Conservation (phyloP, 2,888 invertebrate species). For the Drosophila flavopinicola region DNA sequence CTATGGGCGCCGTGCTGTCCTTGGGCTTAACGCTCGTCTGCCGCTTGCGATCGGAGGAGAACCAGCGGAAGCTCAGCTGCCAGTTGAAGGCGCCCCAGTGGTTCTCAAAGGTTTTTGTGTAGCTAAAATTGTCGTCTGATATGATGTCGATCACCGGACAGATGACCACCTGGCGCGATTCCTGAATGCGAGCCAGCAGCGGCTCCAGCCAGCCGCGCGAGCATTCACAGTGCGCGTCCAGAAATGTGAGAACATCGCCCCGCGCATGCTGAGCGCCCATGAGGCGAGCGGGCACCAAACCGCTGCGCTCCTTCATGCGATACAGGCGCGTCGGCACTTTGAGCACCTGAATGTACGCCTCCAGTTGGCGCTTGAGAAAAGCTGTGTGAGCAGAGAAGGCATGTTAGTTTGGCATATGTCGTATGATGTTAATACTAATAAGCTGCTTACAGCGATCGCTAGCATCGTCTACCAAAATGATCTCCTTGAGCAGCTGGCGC, state of each 20-base stretch:
- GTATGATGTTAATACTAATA: not conserved
- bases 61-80: constrained; percentile 92
- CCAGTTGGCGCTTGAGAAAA: constrained; percentile 87
- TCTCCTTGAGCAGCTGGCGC: constrained; percentile 89
- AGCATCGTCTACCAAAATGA: constrained; percentile 95
- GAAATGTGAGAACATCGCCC: constrained; percentile 93
- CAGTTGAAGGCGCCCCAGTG: constrained; percentile 99
- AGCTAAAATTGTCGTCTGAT: constrained; percentile 97
- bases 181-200: constrained; percentile 86
- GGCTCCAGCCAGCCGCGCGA: constrained; percentile 91
- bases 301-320: constrained; percentile 88
- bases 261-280: constrained; percentile 89
- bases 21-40: constrained; percentile 54
- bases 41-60: constrained; percentile 71
- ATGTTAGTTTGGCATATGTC: not conserved
- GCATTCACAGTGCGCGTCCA: constrained; percentile 99
- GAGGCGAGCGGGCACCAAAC: constrained; percentile 92
- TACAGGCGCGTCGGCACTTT: constrained; percentile 88
- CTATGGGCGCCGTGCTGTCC: constrained; percentile 89
- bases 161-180: constrained; percentile 81
- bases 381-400: constrained; percentile 82
- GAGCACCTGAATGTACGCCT: constrained; percentile 88
- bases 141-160: constrained; percentile 96
- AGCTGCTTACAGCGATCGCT: constrained; percentile 90
- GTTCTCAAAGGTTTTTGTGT: constrained; percentile 94